These are phyloP conservation scores for Ceratosolen fusciceps DNA, from an alignment of 1,140 invertebrate species.

Conservation along the genomic window DNA sequence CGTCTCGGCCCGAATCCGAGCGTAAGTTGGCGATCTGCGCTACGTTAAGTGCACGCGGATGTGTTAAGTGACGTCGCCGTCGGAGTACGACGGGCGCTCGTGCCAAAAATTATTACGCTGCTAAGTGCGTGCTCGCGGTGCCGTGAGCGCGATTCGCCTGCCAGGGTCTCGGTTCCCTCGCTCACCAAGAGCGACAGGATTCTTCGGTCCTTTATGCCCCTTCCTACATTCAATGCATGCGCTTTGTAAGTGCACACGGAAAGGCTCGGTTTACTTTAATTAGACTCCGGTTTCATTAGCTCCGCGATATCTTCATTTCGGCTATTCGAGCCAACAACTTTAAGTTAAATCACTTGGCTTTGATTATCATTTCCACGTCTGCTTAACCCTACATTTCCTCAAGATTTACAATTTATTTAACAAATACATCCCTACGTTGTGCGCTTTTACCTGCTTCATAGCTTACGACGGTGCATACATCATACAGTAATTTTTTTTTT, in stretches of 20 bases:
- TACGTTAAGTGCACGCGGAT: neutral
- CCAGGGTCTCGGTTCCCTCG: neutral
- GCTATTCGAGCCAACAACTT: neutral
- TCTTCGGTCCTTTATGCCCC: neutral
- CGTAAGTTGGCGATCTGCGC: constrained; percentile 11
- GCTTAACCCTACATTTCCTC: too few relatives aligned
- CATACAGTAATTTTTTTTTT: too few relatives aligned
- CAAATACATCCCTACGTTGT: too few relatives aligned
- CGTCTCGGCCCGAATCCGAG: neutral
- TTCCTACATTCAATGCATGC: neutral
- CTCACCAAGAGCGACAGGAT: neutral
- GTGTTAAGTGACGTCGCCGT: neutral
- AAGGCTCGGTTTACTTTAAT: constrained; percentile 5
- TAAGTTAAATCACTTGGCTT: neutral
- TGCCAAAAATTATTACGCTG: constrained; percentile 3
- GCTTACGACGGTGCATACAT: too few relatives aligned
- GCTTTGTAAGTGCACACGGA: neutral
- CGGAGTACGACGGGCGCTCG: neutral
- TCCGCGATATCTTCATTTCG: neutral
- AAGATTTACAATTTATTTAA: too few relatives aligned
- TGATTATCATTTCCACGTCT: neutral
- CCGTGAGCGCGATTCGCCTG: too few relatives aligned
- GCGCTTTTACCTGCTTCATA: too few relatives aligned
- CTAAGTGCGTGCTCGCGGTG: neutral
- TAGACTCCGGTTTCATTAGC: neutral